Evolutionary conservation across 2,797 vertebrate species (phyloP), one percentile per base, ranked within the genome.

Genomic region (Takifugu rubripes): DNA sequence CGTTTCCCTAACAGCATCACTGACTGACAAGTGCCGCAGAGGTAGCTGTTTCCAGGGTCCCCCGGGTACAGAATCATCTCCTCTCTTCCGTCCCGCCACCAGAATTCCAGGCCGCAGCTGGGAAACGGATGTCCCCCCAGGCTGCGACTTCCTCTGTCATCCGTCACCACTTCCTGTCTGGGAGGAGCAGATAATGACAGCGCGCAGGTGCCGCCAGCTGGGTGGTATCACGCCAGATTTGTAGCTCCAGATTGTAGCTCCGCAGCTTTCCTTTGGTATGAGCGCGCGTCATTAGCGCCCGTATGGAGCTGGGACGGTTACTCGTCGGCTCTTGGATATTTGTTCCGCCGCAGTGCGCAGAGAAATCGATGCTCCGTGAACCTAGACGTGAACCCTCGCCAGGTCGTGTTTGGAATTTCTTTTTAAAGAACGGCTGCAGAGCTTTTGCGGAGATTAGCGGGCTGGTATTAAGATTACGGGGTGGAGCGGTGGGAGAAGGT

Each of bases 121-220:
- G 56, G 64, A 70, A 70, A 66, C 25, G 44, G 67, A 82, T 74
- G 21, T 85, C 79, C 88, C 82, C 59, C 65, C 51, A 83, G 84
- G 81, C 21, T 54, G 58, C 70, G 36, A 85, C 88, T 91, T 90
- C 88, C 88, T 88, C 68, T 42, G 74, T 76, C 76, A 57, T 89
- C 87, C 86, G 86, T 90, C 88, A 88, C 79, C 89, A 68, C 86
- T 89, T 91, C 90, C 89, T 89, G 88, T 82, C 66, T 47, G 70
- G 63, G 77, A 80, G 14, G 82, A 73, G 75, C 73, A 82, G 66
- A 82, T 81, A 89, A 74, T 86, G 88, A 90, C 89, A 90, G 87
- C 79, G 60, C 31, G 57, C 86, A 89, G 87, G 89, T 88, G 88
- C 66, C 84, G 64, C 84, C 16, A 51, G 64, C 79, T 42, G 75